Evolutionary conservation across 2,888 invertebrate species (phyloP).

Genomic region (Brachynemurus nebulosus): DNA sequence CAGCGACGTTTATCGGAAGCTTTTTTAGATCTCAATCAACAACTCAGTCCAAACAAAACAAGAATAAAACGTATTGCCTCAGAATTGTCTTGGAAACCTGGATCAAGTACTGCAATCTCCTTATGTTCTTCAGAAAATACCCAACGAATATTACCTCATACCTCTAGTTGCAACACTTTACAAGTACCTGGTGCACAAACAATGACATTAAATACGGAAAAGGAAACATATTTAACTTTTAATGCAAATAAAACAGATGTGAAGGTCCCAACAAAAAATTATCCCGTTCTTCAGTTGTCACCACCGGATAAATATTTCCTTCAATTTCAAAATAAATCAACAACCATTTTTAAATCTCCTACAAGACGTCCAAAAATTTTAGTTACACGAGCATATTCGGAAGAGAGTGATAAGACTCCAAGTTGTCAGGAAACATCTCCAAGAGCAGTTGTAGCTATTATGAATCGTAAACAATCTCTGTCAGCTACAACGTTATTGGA

Average conservation of each 20-base stretch:
- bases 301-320: too few species aligned
- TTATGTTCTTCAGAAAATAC: slow-evolving; percentile 22
- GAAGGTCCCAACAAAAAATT: background rate
- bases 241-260: slow-evolving; percentile 10
- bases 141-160: slow-evolving; percentile 40
- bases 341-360: slow-evolving; percentile 27
- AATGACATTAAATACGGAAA: slow-evolving; percentile 27
- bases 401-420: slow-evolving; percentile 48
- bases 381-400: slow-evolving; percentile 58
- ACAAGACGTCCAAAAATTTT: slow-evolving; percentile 46
- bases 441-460: slow-evolving; percentile 20
- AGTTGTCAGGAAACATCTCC: slow-evolving; percentile 31
- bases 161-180: slow-evolving; percentile 54
- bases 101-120: slow-evolving; percentile 27
- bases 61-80: slow-evolving; percentile 36
- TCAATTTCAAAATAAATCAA: slow-evolving; percentile 38
- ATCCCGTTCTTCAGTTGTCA: slow-evolving; percentile 15
- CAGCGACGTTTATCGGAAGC: slow-evolving; percentile 43
- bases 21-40: slow-evolving; percentile 33
- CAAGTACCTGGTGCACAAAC: slow-evolving; percentile 40
- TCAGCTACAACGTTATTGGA: slow-evolving; percentile 31
- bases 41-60: slow-evolving; percentile 23
- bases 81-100: slow-evolving; percentile 37
- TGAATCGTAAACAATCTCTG: slow-evolving; percentile 29
- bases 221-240: slow-evolving; percentile 23